Evolutionary conservation across 1,140 invertebrate species (phyloP).

Genomic region (Tetragnatha versicolor): DNA sequence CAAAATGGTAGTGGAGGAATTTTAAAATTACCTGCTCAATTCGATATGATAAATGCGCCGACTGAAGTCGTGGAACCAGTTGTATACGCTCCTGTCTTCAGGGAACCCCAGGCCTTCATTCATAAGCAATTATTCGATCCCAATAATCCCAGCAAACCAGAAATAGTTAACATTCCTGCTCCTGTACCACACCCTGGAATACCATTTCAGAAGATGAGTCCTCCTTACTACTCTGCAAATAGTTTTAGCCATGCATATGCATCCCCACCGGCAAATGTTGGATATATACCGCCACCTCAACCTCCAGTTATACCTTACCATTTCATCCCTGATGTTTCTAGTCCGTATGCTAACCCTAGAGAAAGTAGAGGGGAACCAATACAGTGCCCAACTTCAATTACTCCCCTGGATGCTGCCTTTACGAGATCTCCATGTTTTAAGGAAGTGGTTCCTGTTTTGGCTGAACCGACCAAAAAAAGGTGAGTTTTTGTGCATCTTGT

Average conservation of each 20-base stretch:
- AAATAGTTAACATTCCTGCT: slow-evolving; percentile 66
- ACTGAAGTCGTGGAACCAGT: background rate
- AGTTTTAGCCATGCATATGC: background rate
- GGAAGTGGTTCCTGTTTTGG: background rate
- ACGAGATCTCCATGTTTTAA: background rate
- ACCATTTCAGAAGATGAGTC: background rate
- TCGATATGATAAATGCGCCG: slow-evolving; percentile 55
- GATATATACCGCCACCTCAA: slow-evolving; percentile 44
- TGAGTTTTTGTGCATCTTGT: too few species aligned
- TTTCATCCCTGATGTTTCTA: background rate
- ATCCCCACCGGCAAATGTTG: background rate
- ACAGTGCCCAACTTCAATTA: background rate
- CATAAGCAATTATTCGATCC: slow-evolving; percentile 73
- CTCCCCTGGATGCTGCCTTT: background rate
- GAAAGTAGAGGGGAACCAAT: background rate
- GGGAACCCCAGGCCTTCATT: slow-evolving; percentile 53
- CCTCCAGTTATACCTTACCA: slow-evolving; percentile 2
- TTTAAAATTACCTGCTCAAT: slow-evolving; percentile 31
- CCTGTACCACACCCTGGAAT: slow-evolving; percentile 1
- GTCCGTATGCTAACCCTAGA: background rate
- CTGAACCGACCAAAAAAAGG: slow-evolving; percentile 1
- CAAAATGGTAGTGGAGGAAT: slow-evolving; percentile 33
- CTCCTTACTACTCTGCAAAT: background rate
- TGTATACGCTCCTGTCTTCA: background rate
- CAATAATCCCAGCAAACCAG: slow-evolving; percentile 75